A percentile compares a stretch with the other conserved stretches of the same genome.
Conservation (phyloP, 2,888 invertebrate species). For the Drosophila prolongata region DNA sequence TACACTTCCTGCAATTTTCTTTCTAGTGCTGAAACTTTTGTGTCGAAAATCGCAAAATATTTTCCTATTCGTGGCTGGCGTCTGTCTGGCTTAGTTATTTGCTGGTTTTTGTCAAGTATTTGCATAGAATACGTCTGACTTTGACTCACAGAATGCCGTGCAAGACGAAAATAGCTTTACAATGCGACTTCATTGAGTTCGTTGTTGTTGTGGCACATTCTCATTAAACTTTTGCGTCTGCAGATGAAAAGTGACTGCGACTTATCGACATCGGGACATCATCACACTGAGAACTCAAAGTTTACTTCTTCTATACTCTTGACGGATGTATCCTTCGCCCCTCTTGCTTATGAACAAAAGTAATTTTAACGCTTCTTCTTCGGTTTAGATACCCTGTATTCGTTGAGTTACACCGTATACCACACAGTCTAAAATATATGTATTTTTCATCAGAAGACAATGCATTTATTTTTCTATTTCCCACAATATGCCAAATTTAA, state of each 20-base stretch:
- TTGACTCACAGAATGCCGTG: slow-evolving; percentile 5
- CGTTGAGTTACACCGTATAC: too few relatives aligned
- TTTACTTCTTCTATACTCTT: slow-evolving; percentile 7
- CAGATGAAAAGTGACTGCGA: slow-evolving; percentile 28
- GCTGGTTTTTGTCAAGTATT: slow-evolving; percentile 23
- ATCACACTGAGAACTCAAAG: slow-evolving; percentile 24
- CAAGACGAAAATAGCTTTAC: slow-evolving; percentile 28
- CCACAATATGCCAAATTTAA: too few relatives aligned
- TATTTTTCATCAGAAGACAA: too few relatives aligned
- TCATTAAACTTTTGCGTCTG: slow-evolving; percentile 38
- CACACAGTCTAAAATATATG: too few relatives aligned
- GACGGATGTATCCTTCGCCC: slow-evolving; percentile 11
- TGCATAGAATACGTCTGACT: slow-evolving; percentile 18
- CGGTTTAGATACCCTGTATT: neutral
- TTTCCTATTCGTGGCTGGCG: slow-evolving; percentile 21
- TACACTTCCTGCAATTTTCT: slow-evolving; percentile 12
- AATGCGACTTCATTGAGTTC: slow-evolving; percentile 17
- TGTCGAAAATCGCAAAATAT: slow-evolving; percentile 13
- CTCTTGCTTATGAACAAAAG: slow-evolving; percentile 50
- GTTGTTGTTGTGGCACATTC: slow-evolving; percentile 10
- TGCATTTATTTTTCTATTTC: too few relatives aligned
- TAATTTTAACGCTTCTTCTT: slow-evolving; percentile 50
- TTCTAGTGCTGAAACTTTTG: slow-evolving; percentile 9
- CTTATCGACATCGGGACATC: slow-evolving; percentile 33
- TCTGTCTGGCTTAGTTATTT: slow-evolving; percentile 15